A percentile compares a stretch with the other conserved stretches of the same genome.
Conservation (phyloP, 1,140 invertebrate species). For the Panagrolaimus sp. region DNA sequence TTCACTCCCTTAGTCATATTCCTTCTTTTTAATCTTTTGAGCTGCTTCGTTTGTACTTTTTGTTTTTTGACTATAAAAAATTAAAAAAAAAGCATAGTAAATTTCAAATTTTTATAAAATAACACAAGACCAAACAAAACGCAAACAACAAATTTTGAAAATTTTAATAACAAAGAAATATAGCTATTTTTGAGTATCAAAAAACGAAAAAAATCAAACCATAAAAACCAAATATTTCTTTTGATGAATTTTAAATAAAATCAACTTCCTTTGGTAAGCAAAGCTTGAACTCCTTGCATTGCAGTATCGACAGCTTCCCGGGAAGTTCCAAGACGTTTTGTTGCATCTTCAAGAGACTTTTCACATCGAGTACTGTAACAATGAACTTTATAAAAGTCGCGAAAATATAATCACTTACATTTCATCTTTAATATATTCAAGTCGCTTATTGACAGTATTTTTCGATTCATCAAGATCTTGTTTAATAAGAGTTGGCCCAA, state of each 20-base stretch:
- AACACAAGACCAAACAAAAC: neutral
- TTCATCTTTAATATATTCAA: conserved; percentile 87
- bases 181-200: conserved; percentile 6
- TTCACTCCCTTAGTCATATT: no score
- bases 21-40: no score
- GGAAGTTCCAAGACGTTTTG: neutral
- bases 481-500: conserved; percentile 86
- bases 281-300: neutral
- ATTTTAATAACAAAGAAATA: no score
- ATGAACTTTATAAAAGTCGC: neutral
- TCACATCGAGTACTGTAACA: neutral
- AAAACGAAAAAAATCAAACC: neutral
- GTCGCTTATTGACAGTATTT: conserved; percentile 87
- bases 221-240: neutral
- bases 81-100: neutral
- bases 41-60: no score
- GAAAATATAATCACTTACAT: conserved; percentile 60
- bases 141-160: neutral
- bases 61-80: no score
- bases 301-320: neutral
- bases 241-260: neutral
- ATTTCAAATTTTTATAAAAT: conserved; percentile 5
- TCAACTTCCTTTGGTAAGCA: neutral
- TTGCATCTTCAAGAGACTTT: neutral
- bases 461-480: conserved; percentile 85